Evolutionary conservation across 2,888 invertebrate species (phyloP).

Genomic region (Agonopterix alstromeriana): DNA sequence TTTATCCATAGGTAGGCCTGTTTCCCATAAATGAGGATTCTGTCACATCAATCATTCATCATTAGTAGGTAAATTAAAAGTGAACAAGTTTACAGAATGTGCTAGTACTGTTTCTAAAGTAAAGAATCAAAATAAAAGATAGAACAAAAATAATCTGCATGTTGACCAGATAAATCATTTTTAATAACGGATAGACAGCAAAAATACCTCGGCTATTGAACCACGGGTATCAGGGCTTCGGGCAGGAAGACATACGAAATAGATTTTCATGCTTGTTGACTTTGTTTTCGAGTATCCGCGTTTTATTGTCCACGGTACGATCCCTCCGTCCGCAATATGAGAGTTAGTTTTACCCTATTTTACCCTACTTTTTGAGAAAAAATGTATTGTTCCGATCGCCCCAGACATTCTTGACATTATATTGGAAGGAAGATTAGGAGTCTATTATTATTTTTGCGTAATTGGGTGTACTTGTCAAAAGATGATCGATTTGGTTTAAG

Average conservation of each 20-base stretch:
- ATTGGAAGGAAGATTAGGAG: constrained; percentile 32
- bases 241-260: constrained; percentile 20
- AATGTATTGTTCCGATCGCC: constrained; percentile 40
- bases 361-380: constrained; percentile 41
- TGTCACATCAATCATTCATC: too few relatives aligned
- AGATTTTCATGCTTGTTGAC: constrained; percentile 46
- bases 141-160: too few relatives aligned
- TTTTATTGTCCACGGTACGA: constrained; percentile 32
- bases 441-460: constrained; percentile 18
- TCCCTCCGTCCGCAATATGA: constrained; percentile 1
- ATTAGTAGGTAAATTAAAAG: too few relatives aligned
- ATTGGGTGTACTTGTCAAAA: constrained; percentile 19
- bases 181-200: too few relatives aligned
- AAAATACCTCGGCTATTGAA: background rate
- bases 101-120: too few relatives aligned
- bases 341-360: constrained; percentile 3
- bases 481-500: too few relatives aligned
- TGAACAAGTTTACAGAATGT: too few relatives aligned
- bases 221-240: background rate
- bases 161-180: too few relatives aligned
- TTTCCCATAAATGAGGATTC: too few relatives aligned
- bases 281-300: constrained; percentile 41
- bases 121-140: too few relatives aligned
- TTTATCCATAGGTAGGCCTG: too few relatives aligned
- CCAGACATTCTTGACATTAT: constrained; percentile 35